Evolutionary conservation across 2,113 vertebrate species (phyloP).

Genomic region (Rhinolophus sinicus): DNA sequence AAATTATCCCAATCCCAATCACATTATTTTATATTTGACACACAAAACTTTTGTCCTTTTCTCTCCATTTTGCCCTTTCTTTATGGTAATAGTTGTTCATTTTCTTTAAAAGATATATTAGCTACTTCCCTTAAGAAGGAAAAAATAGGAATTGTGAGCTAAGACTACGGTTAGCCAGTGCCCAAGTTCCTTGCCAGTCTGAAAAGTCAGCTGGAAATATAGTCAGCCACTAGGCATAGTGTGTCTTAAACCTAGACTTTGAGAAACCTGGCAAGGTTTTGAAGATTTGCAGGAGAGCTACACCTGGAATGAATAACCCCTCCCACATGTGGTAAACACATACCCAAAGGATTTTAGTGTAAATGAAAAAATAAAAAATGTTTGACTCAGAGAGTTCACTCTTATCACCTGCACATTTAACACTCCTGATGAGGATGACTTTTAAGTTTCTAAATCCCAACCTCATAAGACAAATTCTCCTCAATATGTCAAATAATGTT

Average conservation of each 20-base stretch:
- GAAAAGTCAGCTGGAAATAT: background rate
- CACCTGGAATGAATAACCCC: background rate
- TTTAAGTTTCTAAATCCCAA: background rate
- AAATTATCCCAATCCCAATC: background rate
- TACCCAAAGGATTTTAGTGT: background rate
- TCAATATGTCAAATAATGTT: background rate
- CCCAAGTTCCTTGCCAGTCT: background rate
- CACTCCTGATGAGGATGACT: background rate
- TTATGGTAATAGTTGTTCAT: background rate
- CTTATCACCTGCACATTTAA: background rate
- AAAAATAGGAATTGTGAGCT: background rate
- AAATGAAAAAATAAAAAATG: background rate
- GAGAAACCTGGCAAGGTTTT: background rate
- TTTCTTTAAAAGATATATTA: background rate
- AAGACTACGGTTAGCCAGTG: background rate
- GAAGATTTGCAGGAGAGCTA: background rate
- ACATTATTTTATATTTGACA: background rate
- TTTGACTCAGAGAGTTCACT: background rate
- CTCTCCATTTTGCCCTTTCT: background rate
- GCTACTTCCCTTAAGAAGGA: background rate
- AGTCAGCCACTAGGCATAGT: background rate
- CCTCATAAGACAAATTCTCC: background rate
- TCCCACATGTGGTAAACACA: background rate
- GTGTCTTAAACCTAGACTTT: background rate
- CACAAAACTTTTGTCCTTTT: background rate